These are phyloP conservation scores for Penaeus chinensis DNA, from an alignment of 1,140 invertebrate species.

Conservation along the genomic window DNA sequence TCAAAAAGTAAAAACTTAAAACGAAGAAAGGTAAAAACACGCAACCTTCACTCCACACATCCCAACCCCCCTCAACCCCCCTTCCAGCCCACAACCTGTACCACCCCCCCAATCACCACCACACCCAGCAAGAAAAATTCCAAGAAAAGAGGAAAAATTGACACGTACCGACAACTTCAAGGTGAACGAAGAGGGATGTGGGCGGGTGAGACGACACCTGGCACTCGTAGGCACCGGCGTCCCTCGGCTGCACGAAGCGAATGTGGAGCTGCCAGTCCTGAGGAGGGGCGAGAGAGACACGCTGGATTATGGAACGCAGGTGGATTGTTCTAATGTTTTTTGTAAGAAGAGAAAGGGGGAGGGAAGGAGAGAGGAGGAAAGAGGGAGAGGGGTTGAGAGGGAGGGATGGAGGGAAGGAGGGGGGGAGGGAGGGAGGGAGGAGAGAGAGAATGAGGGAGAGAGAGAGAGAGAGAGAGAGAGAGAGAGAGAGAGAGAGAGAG, in stretches of 20 bases:
- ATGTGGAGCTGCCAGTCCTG: constrained; percentile 90
- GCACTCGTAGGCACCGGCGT: constrained; percentile 86
- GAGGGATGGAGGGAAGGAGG: too few relatives aligned
- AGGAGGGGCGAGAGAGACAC: background rate
- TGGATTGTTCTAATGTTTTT: too few relatives aligned
- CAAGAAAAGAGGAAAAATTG: background rate
- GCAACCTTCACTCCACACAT: background rate
- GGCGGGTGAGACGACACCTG: constrained; percentile 89
- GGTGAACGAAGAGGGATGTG: constrained; percentile 84
- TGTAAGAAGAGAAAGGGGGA: too few relatives aligned
- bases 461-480: too few relatives aligned
- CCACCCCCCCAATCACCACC: background rate
- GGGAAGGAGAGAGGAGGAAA: too few relatives aligned
- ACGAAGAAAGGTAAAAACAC: too few relatives aligned
- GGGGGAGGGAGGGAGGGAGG: too few relatives aligned
- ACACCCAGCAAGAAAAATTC: background rate
- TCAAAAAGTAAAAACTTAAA: too few relatives aligned
- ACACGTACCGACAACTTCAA: constrained; percentile 86
- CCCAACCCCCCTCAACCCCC: background rate
- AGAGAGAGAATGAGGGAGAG: too few relatives aligned
- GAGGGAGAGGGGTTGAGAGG: too few relatives aligned
- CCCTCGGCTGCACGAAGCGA: constrained; percentile 82
- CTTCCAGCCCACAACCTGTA: background rate
- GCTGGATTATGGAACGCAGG: too few relatives aligned
- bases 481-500: background rate